phyloP scores from a whole-genome alignment of 2,888 invertebrate species.

The Hybos culiciformis region DNA sequence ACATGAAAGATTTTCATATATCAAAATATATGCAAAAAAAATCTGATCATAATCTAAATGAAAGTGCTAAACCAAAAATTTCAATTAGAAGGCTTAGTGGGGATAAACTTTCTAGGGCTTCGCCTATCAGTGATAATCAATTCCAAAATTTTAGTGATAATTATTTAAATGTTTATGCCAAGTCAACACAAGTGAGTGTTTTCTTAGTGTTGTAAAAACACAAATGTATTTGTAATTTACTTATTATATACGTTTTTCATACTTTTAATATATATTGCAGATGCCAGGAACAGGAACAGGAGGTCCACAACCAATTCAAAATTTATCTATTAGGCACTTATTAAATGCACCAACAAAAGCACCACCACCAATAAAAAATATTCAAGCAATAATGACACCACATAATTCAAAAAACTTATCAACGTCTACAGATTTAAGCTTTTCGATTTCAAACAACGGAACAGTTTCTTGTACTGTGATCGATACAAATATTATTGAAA shows the following conservation, averaged over 20 bases:
- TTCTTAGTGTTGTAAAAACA: background rate
- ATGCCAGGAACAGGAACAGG: background rate
- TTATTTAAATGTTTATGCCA: too few species aligned
- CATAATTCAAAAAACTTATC: too few species aligned
- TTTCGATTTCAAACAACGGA: too few species aligned
- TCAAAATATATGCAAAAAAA: background rate
- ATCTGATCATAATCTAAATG: background rate
- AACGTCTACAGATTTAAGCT: too few species aligned
- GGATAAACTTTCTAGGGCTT: constrained; percentile 31
- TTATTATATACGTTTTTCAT: constrained; percentile 25
- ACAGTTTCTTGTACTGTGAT: too few species aligned
- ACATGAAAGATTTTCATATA: constrained; percentile 22
- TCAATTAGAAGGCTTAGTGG: constrained; percentile 37
- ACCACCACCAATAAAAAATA: background rate
- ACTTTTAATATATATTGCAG: constrained; percentile 13
- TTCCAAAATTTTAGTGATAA: too few species aligned
- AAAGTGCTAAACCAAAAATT: constrained; percentile 15
- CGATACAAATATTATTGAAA: too few species aligned
- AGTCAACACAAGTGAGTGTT: too few species aligned
- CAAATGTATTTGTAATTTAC: constrained; percentile 11
- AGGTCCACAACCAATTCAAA: background rate
- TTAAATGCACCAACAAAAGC: background rate
- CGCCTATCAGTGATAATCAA: too few species aligned
- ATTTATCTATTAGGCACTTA: background rate
- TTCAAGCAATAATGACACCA: too few species aligned